phyloP scores from a whole-genome alignment of 2,113 vertebrate genomes.

The Upupa epops region DNA sequence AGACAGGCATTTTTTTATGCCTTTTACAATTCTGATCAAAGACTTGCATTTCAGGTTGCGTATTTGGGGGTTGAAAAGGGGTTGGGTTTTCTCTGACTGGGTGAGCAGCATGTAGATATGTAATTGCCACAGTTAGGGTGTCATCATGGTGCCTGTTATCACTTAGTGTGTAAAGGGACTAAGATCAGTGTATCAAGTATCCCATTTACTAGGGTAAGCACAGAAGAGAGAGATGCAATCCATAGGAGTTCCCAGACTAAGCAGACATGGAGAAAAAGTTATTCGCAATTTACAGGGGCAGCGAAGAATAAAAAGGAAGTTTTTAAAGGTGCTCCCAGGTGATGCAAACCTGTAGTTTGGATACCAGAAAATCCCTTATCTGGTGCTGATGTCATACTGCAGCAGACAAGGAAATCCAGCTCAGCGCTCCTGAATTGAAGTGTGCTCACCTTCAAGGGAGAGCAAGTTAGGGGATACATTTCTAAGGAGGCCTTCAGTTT shows the following conservation, averaged over 20 bases:
- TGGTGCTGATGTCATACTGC: not conserved
- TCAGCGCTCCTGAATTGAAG: not conserved
- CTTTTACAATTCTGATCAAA: not conserved
- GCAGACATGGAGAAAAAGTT: not conserved
- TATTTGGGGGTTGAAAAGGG: not conserved
- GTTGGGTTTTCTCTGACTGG: not conserved
- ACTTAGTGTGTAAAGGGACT: not conserved
- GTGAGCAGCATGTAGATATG: not conserved
- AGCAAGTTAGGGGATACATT: not conserved
- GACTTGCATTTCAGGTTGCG: not conserved
- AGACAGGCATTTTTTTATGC: not conserved
- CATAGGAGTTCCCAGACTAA: not conserved
- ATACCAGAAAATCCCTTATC: not conserved
- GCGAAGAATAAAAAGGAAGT: not conserved
- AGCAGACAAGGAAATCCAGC: not conserved
- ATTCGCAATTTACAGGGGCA: not conserved
- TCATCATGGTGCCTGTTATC: not conserved
- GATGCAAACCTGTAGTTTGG: not conserved
- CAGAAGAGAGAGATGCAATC: not conserved
- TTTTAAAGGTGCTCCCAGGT: not conserved
- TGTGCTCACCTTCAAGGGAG: not conserved
- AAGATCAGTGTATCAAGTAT: not conserved
- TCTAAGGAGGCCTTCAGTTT: not conserved
- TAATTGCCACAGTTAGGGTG: not conserved
- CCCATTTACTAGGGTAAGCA: rapidly evolving